Conservation (phyloP, 2,797 vertebrate genomes). For the Tinamus major region DNA sequence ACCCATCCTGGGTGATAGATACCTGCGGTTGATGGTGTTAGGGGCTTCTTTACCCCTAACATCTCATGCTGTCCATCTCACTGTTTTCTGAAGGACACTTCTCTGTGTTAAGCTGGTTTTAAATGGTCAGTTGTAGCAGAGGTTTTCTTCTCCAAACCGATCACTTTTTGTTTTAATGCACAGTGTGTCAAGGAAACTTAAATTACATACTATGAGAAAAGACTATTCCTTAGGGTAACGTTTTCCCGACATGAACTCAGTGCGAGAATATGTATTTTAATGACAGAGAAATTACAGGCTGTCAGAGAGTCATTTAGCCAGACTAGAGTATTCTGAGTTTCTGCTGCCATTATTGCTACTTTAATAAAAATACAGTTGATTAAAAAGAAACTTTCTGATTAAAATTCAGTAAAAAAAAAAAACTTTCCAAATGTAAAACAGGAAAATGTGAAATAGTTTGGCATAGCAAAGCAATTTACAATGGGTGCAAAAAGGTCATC, state of each 20-base stretch:
- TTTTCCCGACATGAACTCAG: constrained; percentile 48
- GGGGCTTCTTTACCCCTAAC: background rate
- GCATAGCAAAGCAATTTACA: constrained; percentile 38
- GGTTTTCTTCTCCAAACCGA: background rate
- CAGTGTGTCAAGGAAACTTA: constrained; percentile 31
- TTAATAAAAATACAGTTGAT: constrained; percentile 1
- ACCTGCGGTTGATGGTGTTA: background rate
- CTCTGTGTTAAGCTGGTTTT: background rate
- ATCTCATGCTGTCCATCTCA: background rate
- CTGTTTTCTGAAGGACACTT: background rate
- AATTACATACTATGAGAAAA: background rate
- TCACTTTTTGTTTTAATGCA: background rate
- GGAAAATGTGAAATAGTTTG: constrained; percentile 21
- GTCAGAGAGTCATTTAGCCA: constrained; percentile 59
- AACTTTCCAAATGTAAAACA: background rate
- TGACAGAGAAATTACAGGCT: constrained; percentile 69
- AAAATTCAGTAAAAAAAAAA: background rate
- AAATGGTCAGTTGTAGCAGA: background rate
- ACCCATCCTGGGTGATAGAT: background rate
- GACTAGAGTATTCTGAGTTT: constrained; percentile 31
- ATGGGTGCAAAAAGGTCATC: constrained; percentile 14
- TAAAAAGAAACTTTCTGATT: background rate
- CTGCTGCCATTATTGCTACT: background rate
- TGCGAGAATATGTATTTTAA: constrained; percentile 64
- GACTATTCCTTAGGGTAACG: constrained; percentile 16